A percentile compares a stretch with the other conserved stretches of the same genome.
Conservation (phyloP, 2,797 vertebrate species). For the Periophthalmus magnuspinnatus region DNA sequence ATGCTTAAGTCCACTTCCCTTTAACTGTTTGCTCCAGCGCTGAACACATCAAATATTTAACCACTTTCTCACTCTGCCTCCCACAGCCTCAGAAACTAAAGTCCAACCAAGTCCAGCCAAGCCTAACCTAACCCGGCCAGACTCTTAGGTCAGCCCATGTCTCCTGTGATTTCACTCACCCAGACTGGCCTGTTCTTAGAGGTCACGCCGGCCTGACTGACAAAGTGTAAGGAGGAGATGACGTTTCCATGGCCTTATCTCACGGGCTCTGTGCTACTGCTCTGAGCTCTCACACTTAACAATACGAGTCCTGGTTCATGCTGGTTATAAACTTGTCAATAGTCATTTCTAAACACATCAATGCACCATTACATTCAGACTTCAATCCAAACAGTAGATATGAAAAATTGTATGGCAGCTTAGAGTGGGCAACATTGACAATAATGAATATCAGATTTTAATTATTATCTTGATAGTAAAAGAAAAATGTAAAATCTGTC, state of each 20-base stretch:
- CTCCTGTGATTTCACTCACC: constrained; percentile 6
- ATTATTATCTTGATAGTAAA: no score
- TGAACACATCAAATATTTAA: constrained; percentile 1
- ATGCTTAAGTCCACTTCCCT: no score
- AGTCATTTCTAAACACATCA: no score
- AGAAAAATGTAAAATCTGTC: no score
- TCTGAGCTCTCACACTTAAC: constrained; percentile 43
- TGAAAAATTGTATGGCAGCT: no score
- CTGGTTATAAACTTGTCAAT: no score
- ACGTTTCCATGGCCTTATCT: constrained; percentile 21
- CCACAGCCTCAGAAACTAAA: neutral
- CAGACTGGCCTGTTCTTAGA: constrained; percentile 7
- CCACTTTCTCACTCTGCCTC: neutral
- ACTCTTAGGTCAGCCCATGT: neutral
- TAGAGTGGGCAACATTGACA: no score
- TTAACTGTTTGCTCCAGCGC: no score
- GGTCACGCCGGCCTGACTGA: constrained; percentile 26
- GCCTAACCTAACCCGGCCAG: neutral
- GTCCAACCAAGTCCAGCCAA: neutral
- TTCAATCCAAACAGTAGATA: no score
- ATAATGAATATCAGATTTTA: no score
- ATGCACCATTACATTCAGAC: no score
- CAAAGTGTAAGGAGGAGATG: constrained; percentile 20
- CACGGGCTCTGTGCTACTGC: constrained; percentile 14
- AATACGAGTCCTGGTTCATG: constrained; percentile 17